Percentiles rank a stretch among this genome's conserved stretches.
Evolutionary conservation across 2,888 invertebrate genomes (phyloP).

Genomic region (Gymnosoma rotundatum): DNA sequence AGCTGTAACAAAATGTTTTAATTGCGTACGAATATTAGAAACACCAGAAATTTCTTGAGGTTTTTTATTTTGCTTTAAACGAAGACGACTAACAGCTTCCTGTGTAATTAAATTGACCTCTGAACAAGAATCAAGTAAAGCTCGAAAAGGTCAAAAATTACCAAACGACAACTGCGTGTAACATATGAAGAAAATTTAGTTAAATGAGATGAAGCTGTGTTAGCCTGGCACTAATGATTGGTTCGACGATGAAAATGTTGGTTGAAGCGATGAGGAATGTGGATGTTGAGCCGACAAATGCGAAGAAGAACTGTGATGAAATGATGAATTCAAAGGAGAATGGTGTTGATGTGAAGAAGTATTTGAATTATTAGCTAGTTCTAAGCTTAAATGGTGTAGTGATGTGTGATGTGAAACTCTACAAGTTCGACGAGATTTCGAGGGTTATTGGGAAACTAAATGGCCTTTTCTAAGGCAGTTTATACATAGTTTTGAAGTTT

Average conservation of each 20-base stretch:
- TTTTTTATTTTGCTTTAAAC: background rate
- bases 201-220: no score
- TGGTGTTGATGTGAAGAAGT: slow-evolving; percentile 1
- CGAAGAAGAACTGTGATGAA: background rate
- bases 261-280: background rate
- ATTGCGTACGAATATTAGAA: slow-evolving; percentile 8
- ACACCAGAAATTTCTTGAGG: slow-evolving; percentile 22
- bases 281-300: background rate
- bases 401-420: slow-evolving; percentile 3
- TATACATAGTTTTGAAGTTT: background rate
- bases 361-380: background rate
- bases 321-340: background rate
- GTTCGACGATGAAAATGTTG: background rate
- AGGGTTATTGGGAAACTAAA: no score
- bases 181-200: background rate
- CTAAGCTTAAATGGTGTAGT: background rate
- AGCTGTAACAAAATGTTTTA: background rate
- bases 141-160: slow-evolving; percentile 30
- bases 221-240: background rate
- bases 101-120: slow-evolving; percentile 9
- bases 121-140: slow-evolving; percentile 25
- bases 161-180: slow-evolving; percentile 20
- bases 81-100: no score
- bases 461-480: background rate
- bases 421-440: slow-evolving; percentile 6